Evolutionary conservation across 2,113 vertebrate genomes (phyloP), one percentile per base, ranked within the genome.

Genomic region (Progne subis): DNA sequence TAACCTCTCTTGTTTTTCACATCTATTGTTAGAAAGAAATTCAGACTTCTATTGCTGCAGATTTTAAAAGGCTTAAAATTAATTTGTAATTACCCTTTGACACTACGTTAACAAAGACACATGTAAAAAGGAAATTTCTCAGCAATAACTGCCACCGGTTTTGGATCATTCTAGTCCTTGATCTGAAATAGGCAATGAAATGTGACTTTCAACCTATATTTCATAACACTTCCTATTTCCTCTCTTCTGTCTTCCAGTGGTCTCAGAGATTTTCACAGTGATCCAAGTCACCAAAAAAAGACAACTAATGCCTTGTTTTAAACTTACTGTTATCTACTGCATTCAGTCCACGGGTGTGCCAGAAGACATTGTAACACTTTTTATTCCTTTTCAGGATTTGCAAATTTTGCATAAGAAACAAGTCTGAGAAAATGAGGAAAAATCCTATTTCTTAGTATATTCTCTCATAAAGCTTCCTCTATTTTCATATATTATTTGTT

Each of bases 31-130:
- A 82, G 52, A 64, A 83, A 82, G 60, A 76, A 12, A 76, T 53
- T 34, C 46, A 64, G 47, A 49, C 14, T 63, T 78, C 16, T 81
- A 55, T 32, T 85, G 28, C 46, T 80, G 78, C 65, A 91, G 37
- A 89, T 89, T 87, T 92, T 71, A 71, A 91, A 75, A 86, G 47
- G 60, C 32, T 46, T 71, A 71, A 78, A 75, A 89, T 92, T 89
- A 67, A 87, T 59, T 60, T 79, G 50, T 1, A 8, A 52, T 29
- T 53, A 77, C 34, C 44, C 56, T 78, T 77, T 89, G 87, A 60
- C 41, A 89, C 18, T 44, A 16, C 24, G 18, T 75, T 82, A 82
- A 75, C 28, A 78, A 69, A 69, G 32, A 44, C 18, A 56, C 7
- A 1, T 1, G 20, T 34, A 29, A 78, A 94, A 85, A 83, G 64